Conservation (phyloP, 2,113 vertebrate species). For the Noturus placidus region DNA sequence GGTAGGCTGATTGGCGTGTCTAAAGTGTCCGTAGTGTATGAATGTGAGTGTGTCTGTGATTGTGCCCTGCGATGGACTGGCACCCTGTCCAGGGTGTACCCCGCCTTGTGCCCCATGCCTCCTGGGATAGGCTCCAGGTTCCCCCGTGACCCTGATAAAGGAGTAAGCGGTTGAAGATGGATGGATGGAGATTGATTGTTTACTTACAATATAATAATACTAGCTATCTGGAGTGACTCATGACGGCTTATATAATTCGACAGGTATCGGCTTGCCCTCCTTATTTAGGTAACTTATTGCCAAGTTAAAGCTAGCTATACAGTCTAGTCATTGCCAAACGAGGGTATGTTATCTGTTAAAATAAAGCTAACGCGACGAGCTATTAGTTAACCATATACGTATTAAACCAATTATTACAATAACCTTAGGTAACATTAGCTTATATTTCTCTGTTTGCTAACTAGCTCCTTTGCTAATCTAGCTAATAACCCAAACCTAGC, state of each 20-base stretch:
- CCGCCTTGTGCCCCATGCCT: no score
- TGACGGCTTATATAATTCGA: background rate
- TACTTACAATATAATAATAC: background rate
- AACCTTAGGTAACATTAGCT: background rate
- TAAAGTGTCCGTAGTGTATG: no score
- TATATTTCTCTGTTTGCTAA: background rate
- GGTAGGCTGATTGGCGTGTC: no score
- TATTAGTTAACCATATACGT: background rate
- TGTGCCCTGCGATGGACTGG: no score
- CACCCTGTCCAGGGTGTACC: no score
- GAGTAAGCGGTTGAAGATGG: no score
- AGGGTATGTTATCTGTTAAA: background rate
- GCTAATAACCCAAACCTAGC: background rate
- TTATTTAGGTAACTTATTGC: background rate
- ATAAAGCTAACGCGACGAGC: background rate
- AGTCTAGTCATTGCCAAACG: background rate
- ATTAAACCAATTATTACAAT: background rate
- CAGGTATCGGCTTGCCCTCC: background rate
- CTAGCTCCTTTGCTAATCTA: conserved; percentile 4
- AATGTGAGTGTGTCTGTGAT: no score
- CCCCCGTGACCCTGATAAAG: no score
- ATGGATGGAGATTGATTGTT: no score
- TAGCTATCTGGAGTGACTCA: background rate
- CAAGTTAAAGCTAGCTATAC: background rate
- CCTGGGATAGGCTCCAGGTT: no score